Base-by-base conservation (phyloP, 2,888 invertebrate genomes). In the Steinernema scapterisci region DNA sequence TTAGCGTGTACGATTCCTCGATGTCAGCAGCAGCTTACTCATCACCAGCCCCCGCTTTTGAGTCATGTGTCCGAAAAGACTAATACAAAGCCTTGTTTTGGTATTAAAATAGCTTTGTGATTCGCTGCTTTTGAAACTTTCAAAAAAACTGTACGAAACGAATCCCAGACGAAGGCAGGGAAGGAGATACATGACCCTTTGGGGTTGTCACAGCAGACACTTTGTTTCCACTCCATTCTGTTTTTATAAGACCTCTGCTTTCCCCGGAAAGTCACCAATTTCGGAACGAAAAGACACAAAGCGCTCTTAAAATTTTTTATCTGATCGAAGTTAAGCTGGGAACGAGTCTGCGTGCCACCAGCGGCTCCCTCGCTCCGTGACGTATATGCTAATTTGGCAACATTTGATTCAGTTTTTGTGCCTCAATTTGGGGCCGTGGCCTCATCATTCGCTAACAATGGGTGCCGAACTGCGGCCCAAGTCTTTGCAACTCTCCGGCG, bases 361-460 rank as follows among this genome's bases (percentile, higher is more conserved):
- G 31, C 11, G 2, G 63, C 16, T 21, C 63, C 27, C 63, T 63
- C 31, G 1, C 31, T 25, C 3, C n/a, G 63, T 63, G 63, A 63
- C 63, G 31, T 31, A 63, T 63, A 63, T 63, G 63, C 63, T 63
- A 63, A 31, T 63, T 63, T 63, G 31, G 31, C 63, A 63, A 63
- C 63, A 63, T 63, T 25, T 63, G 63, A 63, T 63, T 63, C 63
- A 31, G 63, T 63, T 63, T 63, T 63, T 63, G 38, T 11, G 63
- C 54, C 11, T 7, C 38, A 63, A 63, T 38, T 27, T 63, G 63
- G 7, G 25, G 63, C 13, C 38, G 63, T 2, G 25, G 63, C 63
- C 27, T 63, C 63, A n/a, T 63, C 31, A 63, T 63, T 63, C 27
- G 25, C 27, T 63, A 31, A 63, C 63, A 63, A 63, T 27, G 63